phyloP scores from a whole-genome alignment of 2,888 invertebrate genomes.

The Nemapogon koenigi region DNA sequence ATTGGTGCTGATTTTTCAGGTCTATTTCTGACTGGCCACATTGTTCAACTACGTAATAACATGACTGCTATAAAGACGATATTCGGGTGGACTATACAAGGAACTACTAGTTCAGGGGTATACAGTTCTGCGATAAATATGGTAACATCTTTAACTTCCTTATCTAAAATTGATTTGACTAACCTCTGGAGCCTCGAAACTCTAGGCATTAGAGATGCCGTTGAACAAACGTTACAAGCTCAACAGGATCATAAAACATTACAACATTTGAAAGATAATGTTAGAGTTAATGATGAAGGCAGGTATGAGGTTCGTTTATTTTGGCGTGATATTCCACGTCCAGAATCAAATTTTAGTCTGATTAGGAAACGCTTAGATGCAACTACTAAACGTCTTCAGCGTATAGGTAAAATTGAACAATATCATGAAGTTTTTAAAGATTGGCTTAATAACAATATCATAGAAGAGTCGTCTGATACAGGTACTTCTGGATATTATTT shows the following conservation, averaged over 20 bases:
- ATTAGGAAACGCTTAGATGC: background rate
- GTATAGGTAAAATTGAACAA: background rate
- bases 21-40: background rate
- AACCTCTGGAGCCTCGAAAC: conserved; percentile 2
- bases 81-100: conserved; percentile 5
- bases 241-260: background rate
- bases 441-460: background rate
- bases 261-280: background rate
- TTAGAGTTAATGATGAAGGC: conserved; percentile 1
- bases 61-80: conserved; percentile 1
- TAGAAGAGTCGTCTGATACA: too few species aligned
- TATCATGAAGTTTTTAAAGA: conserved; percentile 1
- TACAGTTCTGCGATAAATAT: conserved; percentile 5
- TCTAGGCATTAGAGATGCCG: conserved; percentile 1
- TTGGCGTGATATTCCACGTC: background rate
- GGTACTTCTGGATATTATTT: conserved; percentile 17
- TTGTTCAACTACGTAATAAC: background rate
- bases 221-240: background rate
- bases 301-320: conserved; percentile 2
- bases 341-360: background rate
- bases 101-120: background rate
- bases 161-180: background rate
- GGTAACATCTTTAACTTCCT: background rate
- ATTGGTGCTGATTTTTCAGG: conserved; percentile 6
- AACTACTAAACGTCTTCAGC: conserved; percentile 1